Evolutionary conservation across 2,888 invertebrate species (phyloP), one percentile per base, ranked within the genome.

Genomic region (Chrysolina americana): DNA sequence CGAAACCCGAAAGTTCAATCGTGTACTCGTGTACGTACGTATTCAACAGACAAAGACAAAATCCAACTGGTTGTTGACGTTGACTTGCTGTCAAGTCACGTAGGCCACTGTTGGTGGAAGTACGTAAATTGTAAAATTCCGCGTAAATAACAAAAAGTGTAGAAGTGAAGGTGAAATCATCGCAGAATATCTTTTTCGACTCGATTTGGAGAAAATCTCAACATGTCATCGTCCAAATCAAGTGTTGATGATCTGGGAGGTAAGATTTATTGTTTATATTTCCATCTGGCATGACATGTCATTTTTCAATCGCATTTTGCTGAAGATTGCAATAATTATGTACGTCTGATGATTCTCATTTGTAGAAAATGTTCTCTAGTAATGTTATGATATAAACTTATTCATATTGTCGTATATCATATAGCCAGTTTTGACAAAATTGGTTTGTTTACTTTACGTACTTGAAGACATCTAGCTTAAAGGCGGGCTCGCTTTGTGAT

Each of bases 151-250:
- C 68, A 64, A 71, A 65, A 53, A 62, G 17, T 76, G 53, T 53
- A 56, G 50, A 72, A 65, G 36, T 65, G 19, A 56, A 59, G 48
- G 21, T 48, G 11, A 64, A 64, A 41, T 41, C 44, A 23, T 47
- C 9, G 10, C n/a, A 13, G 21, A 65, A 17, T 44, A 65, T 65
- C 21, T 41, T 11, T 2, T 21, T 28, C 47, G 15, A 9, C 47
- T 70, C 41, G n/a, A 50, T 68, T 76, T 62, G 17, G 44, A 53
- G 56, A 59, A 47, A 77, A 74, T 74, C 68, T 66, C 68, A 82
- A 82, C 79, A 88, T 88, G 88, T 87, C 88, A 84, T 87, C 88
- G 44, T 86, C 87, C 41, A 88, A 87, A 86, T 86, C 87, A 53
- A 88, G 87, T 81, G 80, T 85, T 76, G 88, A 88, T 81, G 88